A percentile compares a stretch with the other conserved stretches of the same genome.
phyloP scores from a whole-genome alignment of 2,888 invertebrate species.

The Noctua comes region DNA sequence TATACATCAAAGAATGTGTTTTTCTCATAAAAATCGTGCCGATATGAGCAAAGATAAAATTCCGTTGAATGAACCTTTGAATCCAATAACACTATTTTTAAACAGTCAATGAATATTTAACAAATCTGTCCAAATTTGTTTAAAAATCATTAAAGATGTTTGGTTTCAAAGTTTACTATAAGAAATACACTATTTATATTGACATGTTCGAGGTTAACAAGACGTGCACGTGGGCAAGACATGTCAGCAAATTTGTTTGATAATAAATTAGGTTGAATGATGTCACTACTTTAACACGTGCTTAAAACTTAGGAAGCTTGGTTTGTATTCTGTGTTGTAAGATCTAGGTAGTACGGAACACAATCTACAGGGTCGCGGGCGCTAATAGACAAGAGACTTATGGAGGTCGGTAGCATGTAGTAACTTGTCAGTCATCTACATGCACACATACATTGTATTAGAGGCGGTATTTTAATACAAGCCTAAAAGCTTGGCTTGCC shows the following conservation, averaged over 20 bases:
- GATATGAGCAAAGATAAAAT: not conserved
- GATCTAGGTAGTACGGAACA: not conserved
- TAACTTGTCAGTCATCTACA: not conserved
- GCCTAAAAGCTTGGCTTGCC: not conserved
- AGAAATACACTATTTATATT: conserved; percentile 15
- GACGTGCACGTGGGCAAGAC: not conserved
- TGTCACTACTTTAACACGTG: not conserved
- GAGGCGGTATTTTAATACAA: not conserved
- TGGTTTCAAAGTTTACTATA: not conserved
- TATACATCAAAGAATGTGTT: not conserved
- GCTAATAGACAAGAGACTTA: not conserved
- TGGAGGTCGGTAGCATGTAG: not conserved
- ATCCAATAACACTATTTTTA: not conserved
- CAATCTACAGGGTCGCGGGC: not conserved
- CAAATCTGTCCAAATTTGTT: not conserved
- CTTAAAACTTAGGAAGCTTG: conserved; percentile 2
- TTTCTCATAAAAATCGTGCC: not conserved
- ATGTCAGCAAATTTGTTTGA: conserved; percentile 25
- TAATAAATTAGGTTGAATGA: conserved; percentile 18
- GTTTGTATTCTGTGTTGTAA: not conserved
- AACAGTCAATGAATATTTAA: not conserved
- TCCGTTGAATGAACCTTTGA: not conserved
- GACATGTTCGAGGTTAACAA: conserved; percentile 23
- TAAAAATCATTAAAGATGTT: conserved; percentile 9
- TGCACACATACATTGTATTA: not conserved